Base-by-base conservation (phyloP, 1,140 invertebrate genomes). In the Phymorhynchus buccinoides region DNA sequence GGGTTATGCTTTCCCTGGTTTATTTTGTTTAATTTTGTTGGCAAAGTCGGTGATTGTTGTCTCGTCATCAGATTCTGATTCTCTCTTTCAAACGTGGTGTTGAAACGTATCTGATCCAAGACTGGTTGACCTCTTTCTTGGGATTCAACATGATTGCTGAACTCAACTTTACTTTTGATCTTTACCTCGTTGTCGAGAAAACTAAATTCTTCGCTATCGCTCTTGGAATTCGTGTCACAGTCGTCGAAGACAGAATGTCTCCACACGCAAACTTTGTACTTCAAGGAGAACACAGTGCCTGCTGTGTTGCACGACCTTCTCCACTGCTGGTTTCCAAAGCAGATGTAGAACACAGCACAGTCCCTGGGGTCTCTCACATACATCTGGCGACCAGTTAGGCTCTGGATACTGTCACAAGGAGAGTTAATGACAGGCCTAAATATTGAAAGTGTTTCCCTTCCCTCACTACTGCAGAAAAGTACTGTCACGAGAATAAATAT, bases 191-290 rank as follows among this genome's bases (percentile, higher is more conserved):
- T 18, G 35, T 71, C 68, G 7, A 71, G 2, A 32, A 35, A 18
- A 37, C 35, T 71, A 12, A 18, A 71, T 22, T 39, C 12, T 80
- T 2, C 56, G 30, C 22, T 6, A 6, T 32, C 9, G 18, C 56
- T 44, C 1, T 12, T 30, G 0, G 30, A 14, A 18, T 2, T 6
- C 12, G n/a, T 27, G 12, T n/a, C 79, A 42, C 87, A 88, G 41
- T 88, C 87, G 56, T 88, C 87, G 52, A 66, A 88, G n/a, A 75
- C 35, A 27, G 87, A 86, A 27, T 84, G 48, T 44, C 85, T 84
- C 87, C 87, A 88, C 12, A 88, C 87, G 42, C 87, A 88, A 2
- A 88, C 87, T 44, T 86, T 88, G 48, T 85, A 84, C 39, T 85
- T 84, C 6, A 88, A 37, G 27, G 87, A 88, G 80, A 75, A 88